Conservation (phyloP, 2,888 invertebrate genomes). For the Cryptocephalus moraei region DNA sequence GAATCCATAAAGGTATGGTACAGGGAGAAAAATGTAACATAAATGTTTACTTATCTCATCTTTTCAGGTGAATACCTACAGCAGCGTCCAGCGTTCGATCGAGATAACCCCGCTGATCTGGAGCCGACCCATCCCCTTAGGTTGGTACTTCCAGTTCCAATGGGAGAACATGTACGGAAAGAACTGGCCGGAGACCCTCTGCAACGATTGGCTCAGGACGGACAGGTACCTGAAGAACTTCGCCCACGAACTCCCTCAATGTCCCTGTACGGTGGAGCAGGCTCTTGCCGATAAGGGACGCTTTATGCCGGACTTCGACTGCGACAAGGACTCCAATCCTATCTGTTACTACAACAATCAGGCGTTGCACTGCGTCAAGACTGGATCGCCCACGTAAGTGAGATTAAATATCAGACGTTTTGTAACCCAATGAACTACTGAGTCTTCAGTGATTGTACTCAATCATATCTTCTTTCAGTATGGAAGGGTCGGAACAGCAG, state of each 20-base stretch:
- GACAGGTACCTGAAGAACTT: constrained; percentile 78
- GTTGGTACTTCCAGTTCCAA: constrained; percentile 85
- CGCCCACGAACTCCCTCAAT: constrained; percentile 71
- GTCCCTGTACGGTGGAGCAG: constrained; percentile 88
- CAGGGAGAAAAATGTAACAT: no score
- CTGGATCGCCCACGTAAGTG: constrained; percentile 79
- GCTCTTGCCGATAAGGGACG: constrained; percentile 87
- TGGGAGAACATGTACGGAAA: constrained; percentile 74
- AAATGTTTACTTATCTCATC: background rate
- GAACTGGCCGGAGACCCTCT: constrained; percentile 74
- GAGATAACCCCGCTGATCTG: constrained; percentile 53
- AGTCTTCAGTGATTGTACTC: no score
- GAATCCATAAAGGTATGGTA: constrained; percentile 43
- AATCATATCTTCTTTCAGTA: constrained; percentile 46
- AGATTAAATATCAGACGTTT: no score
- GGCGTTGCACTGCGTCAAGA: constrained; percentile 86
- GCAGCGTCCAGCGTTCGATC: constrained; percentile 8
- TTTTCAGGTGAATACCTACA: constrained; percentile 12
- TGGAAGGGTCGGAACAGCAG: constrained; percentile 89
- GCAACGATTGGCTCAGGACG: constrained; percentile 82
- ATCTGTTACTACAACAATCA: constrained; percentile 82
- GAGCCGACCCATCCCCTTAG: constrained; percentile 86
- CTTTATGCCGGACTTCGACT: constrained; percentile 80
- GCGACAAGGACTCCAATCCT: constrained; percentile 85
- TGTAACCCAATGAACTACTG: no score